Evolutionary conservation across 2,113 vertebrate genomes (phyloP).

Genomic region (Pelmatolapia mariae): DNA sequence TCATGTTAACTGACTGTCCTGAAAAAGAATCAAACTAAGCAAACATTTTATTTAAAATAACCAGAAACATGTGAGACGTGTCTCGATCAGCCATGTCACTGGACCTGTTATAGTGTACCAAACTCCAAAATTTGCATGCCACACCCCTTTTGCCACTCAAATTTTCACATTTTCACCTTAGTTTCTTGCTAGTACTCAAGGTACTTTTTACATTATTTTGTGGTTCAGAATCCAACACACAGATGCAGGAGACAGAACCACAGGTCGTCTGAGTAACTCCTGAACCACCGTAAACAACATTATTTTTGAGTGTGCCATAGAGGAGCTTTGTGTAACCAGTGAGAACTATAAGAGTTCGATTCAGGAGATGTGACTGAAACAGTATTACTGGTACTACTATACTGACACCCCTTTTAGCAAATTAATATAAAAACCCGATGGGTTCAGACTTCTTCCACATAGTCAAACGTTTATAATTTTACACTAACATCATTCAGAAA

Average conservation of each 20-base stretch:
- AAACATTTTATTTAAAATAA: neutral
- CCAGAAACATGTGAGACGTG: neutral
- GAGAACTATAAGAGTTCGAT: neutral
- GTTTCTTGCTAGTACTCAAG: neutral
- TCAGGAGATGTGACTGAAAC: neutral
- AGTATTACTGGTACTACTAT: fast-evolving
- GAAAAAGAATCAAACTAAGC: neutral
- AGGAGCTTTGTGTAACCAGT: neutral
- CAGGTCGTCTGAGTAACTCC: neutral
- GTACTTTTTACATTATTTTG: neutral
- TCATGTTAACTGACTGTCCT: neutral
- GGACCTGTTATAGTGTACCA: neutral
- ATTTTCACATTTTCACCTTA: neutral
- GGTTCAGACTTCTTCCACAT: neutral
- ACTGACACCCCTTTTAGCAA: fast-evolving
- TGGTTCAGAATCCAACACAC: neutral
- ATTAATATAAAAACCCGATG: neutral
- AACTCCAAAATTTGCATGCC: neutral
- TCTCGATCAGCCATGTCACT: neutral
- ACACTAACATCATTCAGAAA: neutral
- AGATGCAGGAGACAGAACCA: neutral
- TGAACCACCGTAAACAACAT: neutral
- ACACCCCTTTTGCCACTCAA: neutral
- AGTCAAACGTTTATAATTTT: neutral
- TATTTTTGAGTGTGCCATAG: neutral